Evolutionary conservation across 2,888 invertebrate genomes (phyloP).

Genomic region (Leptinotarsa tumamoca): DNA sequence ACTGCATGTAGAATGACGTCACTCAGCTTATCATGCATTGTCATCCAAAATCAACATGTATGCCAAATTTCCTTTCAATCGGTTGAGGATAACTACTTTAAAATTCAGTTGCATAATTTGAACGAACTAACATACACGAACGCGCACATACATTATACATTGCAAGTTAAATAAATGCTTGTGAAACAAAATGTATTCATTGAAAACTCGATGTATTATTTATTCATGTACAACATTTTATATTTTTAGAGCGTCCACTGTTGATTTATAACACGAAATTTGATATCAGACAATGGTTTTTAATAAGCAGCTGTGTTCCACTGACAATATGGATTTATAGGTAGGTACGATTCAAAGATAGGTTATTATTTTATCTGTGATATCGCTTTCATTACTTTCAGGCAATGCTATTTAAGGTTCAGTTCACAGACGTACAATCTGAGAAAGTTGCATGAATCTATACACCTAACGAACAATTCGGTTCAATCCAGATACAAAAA

Average conservation of each 20-base stretch:
- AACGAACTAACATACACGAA: no score
- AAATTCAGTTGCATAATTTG: no score
- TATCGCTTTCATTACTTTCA: conserved; percentile 52
- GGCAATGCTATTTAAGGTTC: conserved; percentile 86
- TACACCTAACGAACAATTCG: conserved; percentile 90
- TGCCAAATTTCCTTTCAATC: no score
- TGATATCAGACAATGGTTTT: conserved; percentile 91
- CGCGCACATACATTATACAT: no score
- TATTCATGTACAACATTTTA: background rate
- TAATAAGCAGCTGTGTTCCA: conserved; percentile 82
- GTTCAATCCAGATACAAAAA: conserved; percentile 82
- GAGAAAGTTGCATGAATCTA: conserved; percentile 83
- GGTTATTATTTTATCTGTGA: background rate
- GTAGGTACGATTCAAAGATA: conserved; percentile 64
- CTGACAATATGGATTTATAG: conserved; percentile 89
- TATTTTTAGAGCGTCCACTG: conserved; percentile 74
- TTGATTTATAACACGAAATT: conserved; percentile 89
- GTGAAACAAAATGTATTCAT: no score
- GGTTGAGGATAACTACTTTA: no score
- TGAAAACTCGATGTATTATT: no score
- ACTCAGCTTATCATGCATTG: no score
- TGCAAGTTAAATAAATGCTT: no score
- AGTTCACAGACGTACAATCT: conserved; percentile 86
- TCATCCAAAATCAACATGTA: no score
- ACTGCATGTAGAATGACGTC: no score